These are phyloP conservation scores for Dipodomys spectabilis DNA, from an alignment of 2,113 vertebrate genomes.

Conservation along the genomic window DNA sequence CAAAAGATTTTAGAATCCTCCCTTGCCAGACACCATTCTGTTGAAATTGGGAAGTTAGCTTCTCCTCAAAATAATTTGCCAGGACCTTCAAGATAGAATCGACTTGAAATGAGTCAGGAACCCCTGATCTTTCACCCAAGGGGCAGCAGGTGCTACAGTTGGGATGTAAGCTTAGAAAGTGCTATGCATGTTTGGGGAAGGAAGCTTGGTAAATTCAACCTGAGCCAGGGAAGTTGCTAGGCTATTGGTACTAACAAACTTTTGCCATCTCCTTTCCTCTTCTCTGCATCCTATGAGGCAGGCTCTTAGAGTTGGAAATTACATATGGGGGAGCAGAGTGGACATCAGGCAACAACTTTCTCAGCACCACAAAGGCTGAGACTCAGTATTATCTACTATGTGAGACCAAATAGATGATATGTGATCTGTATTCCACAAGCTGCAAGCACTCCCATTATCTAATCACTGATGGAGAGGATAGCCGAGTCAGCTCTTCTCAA, in stretches of 20 bases:
- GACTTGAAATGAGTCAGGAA: too few relatives aligned
- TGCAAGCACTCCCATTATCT: not conserved
- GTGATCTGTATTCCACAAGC: not conserved
- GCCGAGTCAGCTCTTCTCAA: not conserved
- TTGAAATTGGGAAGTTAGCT: not conserved
- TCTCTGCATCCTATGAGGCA: not conserved
- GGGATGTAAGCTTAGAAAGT: fast-evolving
- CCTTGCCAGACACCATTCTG: not conserved
- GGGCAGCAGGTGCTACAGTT: too few relatives aligned
- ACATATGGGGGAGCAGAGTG: not conserved
- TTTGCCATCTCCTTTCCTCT: not conserved
- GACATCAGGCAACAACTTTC: too few relatives aligned
- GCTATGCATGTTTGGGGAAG: not conserved
- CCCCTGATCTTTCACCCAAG: fast-evolving
- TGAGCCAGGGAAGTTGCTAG: too few relatives aligned
- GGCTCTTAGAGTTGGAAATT: not conserved
- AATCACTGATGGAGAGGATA: not conserved
- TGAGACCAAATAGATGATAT: not conserved
- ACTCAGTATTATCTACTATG: not conserved
- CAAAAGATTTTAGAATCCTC: not conserved
- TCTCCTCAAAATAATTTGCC: not conserved
- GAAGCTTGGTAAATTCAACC: fast-evolving
- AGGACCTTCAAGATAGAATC: not conserved
- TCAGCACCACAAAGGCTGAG: not conserved
- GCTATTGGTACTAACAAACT: too few relatives aligned